phyloP scores from a whole-genome alignment of 2,888 invertebrate genomes.

The Gerosis bhagava region DNA sequence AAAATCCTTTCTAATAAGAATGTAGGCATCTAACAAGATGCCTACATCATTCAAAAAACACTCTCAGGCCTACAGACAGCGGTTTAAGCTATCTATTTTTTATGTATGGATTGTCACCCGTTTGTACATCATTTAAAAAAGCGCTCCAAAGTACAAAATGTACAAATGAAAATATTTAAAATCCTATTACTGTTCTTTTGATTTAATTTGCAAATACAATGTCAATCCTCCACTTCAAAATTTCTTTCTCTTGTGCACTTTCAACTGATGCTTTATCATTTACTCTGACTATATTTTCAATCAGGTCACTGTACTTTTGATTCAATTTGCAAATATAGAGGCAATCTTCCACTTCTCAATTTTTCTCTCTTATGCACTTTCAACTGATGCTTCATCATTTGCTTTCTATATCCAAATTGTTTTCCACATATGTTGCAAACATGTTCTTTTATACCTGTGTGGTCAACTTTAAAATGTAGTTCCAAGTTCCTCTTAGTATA shows the following conservation, averaged over 20 bases:
- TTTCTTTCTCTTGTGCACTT: slow-evolving; percentile 69
- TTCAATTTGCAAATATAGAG: slow-evolving; percentile 62
- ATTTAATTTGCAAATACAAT: slow-evolving; percentile 59
- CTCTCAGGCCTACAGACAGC: too few species aligned
- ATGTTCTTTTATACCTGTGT: slow-evolving; percentile 66
- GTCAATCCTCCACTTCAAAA: slow-evolving; percentile 60
- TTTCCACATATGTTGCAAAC: slow-evolving; percentile 64
- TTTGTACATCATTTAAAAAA: too few species aligned
- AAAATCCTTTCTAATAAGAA: too few species aligned
- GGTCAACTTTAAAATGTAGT: slow-evolving; percentile 65
- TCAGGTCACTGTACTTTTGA: slow-evolving; percentile 43
- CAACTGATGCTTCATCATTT: slow-evolving; percentile 71
- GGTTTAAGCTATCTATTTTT: too few species aligned
- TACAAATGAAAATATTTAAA: too few species aligned
- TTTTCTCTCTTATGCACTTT: slow-evolving; percentile 71
- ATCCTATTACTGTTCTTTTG: slow-evolving; percentile 46
- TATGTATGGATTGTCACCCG: too few species aligned
- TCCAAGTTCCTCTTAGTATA: slow-evolving; percentile 59
- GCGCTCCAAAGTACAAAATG: too few species aligned
- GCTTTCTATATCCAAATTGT: slow-evolving; percentile 67
- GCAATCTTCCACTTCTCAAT: slow-evolving; percentile 57
- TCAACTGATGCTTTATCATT: slow-evolving; percentile 71
- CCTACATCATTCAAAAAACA: too few species aligned
- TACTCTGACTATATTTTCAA: slow-evolving; percentile 48
- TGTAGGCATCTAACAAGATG: too few species aligned